phyloP scores from a whole-genome alignment of 2,888 invertebrate species.

The Xylophagus ater region DNA sequence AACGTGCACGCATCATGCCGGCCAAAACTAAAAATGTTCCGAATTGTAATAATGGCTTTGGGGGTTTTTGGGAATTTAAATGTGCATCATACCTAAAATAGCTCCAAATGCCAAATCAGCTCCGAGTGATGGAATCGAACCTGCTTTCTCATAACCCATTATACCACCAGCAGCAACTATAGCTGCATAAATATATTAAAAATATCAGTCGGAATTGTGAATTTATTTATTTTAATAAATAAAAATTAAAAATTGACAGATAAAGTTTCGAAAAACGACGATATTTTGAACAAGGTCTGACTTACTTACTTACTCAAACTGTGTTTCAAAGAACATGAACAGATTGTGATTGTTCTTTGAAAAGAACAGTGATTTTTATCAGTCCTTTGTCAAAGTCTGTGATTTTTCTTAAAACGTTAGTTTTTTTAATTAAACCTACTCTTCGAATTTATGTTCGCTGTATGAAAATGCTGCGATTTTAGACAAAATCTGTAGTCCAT shows the following conservation, averaged over 20 bases:
- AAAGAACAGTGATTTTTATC: too few relatives aligned
- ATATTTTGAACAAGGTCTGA: neutral
- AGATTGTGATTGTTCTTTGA: too few relatives aligned
- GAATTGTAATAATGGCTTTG: slow-evolving; percentile 62
- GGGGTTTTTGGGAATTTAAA: slow-evolving; percentile 63
- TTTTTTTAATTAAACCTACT: too few relatives aligned
- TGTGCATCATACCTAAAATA: slow-evolving; percentile 59
- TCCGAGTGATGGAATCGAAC: slow-evolving; percentile 75
- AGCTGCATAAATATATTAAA: slow-evolving; percentile 80
- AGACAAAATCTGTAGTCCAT: too few relatives aligned
- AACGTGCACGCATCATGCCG: slow-evolving; percentile 68
- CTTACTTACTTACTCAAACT: too few relatives aligned
- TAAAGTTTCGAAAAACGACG: neutral
- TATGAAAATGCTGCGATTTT: too few relatives aligned
- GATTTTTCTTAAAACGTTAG: too few relatives aligned
- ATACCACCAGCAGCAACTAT: slow-evolving; percentile 84
- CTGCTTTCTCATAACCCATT: slow-evolving; percentile 86
- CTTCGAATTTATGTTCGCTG: too few relatives aligned
- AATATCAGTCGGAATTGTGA: slow-evolving; percentile 65
- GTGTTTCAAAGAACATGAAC: too few relatives aligned
- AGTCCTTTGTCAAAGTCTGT: too few relatives aligned
- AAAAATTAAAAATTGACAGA: too few relatives aligned
- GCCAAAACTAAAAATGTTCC: slow-evolving; percentile 70
- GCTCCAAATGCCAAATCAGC: slow-evolving; percentile 85
- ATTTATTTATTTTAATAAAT: slow-evolving; percentile 8